phyloP scores from a whole-genome alignment of 2,888 invertebrate species.

The Drosophila eohydei region DNA sequence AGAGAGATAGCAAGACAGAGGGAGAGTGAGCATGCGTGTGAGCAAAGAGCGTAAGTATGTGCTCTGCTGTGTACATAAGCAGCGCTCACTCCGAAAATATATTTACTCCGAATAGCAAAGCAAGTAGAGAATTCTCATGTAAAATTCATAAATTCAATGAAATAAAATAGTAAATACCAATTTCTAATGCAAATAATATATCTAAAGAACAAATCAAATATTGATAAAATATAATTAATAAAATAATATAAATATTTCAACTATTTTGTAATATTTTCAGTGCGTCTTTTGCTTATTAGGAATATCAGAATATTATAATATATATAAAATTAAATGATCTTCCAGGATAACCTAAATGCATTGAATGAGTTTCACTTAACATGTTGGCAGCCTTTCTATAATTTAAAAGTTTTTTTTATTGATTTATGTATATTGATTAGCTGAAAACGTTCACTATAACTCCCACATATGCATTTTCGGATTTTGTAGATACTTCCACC shows the following conservation, averaged over 20 bases:
- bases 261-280: not conserved
- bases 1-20: not conserved
- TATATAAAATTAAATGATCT: no score
- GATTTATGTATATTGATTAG: no score
- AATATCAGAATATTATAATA: not conserved
- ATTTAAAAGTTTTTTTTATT: no score
- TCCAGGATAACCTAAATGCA: no score
- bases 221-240: not conserved
- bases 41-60: slow-evolving; percentile 25
- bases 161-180: not conserved
- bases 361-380: no score
- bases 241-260: not conserved
- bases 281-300: not conserved
- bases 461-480: not conserved
- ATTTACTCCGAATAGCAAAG: slow-evolving; percentile 59
- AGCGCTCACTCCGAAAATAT: slow-evolving; percentile 53
- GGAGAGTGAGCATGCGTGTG: slow-evolving; percentile 28
- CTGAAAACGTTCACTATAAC: not conserved
- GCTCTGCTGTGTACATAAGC: slow-evolving; percentile 44
- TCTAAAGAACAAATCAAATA: not conserved
- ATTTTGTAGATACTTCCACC: not conserved
- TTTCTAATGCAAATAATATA: not conserved
- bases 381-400: no score
- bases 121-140: slow-evolving; percentile 22
- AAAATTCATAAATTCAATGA: not conserved